Percentiles rank a stretch among this genome's conserved stretches.
phyloP scores from a whole-genome alignment of 2,797 vertebrate genomes.

The Vultur gryphus region DNA sequence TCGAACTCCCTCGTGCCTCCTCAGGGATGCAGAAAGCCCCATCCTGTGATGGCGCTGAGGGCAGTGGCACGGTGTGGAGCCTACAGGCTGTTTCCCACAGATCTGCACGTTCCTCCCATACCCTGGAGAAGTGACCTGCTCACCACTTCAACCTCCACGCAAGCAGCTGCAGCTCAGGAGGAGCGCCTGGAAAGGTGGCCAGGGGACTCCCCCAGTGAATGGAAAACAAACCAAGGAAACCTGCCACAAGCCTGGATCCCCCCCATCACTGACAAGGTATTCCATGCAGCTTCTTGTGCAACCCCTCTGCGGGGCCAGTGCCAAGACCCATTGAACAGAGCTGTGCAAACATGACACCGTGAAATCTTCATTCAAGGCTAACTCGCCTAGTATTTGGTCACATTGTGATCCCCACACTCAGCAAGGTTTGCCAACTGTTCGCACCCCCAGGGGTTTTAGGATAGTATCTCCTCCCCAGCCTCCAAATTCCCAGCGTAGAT shows the following conservation, averaged over 20 bases:
- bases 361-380: neutral
- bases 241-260: neutral
- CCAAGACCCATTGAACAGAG: neutral
- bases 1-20: neutral
- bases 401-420: neutral
- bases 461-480: neutral
- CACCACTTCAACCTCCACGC: neutral
- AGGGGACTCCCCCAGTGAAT: neutral
- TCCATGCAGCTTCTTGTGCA: neutral
- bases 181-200: neutral
- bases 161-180: neutral
- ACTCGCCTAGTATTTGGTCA: neutral
- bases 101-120: neutral
- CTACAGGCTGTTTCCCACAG: neutral
- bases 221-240: neutral
- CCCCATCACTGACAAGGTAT: neutral
- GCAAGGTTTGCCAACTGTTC: neutral
- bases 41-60: fast-evolving
- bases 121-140: neutral
- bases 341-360: neutral
- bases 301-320: neutral
- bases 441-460: neutral
- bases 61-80: fast-evolving
- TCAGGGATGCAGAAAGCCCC: neutral
- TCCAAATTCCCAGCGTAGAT: neutral